These are phyloP conservation scores for Orthochromis indermauri DNA, from an alignment of 2,113 vertebrate species.

Conservation along the genomic window DNA sequence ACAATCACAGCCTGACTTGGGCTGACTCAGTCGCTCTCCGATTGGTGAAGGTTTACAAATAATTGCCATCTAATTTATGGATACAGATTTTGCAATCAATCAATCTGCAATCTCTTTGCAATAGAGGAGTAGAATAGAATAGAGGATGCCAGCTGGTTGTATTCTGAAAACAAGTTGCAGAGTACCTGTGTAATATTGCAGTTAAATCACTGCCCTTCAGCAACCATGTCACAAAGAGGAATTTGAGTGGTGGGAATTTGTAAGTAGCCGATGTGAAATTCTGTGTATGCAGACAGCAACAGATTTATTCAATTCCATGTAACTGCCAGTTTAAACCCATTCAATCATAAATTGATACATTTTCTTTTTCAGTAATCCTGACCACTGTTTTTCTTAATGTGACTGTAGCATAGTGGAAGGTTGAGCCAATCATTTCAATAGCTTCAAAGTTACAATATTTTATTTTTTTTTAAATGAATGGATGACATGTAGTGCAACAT, in stretches of 20 bases:
- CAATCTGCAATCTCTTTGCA: background rate
- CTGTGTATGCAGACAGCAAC: background rate
- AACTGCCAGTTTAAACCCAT: background rate
- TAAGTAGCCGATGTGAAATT: background rate
- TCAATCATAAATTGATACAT: background rate
- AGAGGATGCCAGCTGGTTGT: background rate
- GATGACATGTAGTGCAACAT: background rate
- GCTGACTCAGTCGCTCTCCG: background rate
- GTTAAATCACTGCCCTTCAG: background rate
- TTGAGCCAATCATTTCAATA: background rate
- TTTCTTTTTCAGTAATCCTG: background rate
- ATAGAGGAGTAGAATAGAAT: background rate
- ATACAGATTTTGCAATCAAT: background rate
- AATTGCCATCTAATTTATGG: background rate
- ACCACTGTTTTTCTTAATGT: background rate
- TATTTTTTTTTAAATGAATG: fast-evolving
- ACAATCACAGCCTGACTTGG: background rate
- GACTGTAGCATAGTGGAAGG: background rate
- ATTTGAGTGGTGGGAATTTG: background rate
- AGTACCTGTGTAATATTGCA: background rate
- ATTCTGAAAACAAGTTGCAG: background rate
- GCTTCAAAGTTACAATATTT: background rate
- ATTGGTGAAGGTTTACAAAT: background rate
- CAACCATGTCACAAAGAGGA: background rate
- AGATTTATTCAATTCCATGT: background rate